These are phyloP conservation scores for Sebastes nivosus DNA, from an alignment of 2,797 vertebrate genomes.

Conservation along the genomic window DNA sequence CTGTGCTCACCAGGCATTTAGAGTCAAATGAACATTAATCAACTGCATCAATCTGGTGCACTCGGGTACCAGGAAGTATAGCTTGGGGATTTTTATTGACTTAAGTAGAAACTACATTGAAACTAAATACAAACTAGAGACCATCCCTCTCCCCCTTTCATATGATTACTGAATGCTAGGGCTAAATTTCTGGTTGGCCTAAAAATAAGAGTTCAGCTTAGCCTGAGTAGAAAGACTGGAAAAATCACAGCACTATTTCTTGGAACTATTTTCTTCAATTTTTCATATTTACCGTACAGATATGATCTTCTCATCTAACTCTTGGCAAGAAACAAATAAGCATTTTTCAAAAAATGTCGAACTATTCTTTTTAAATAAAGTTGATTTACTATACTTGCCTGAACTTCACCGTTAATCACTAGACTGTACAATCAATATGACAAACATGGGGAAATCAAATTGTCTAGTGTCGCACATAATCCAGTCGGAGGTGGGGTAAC, in stretches of 20 bases:
- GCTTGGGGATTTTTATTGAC: background rate
- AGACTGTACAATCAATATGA: background rate
- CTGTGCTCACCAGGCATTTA: constrained; percentile 7
- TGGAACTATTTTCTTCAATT: background rate
- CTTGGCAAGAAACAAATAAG: background rate
- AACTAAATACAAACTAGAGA: background rate
- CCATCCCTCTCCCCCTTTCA: background rate
- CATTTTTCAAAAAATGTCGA: background rate
- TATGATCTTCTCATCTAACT: background rate
- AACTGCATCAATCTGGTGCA: background rate
- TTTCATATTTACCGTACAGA: too few relatives aligned
- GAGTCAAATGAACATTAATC: constrained; percentile 12
- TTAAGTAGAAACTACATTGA: background rate
- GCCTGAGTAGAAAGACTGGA: background rate
- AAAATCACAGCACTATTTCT: background rate
- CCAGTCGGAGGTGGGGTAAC: background rate
- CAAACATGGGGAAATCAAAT: background rate
- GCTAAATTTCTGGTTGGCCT: background rate
- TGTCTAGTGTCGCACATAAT: background rate
- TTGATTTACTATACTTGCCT: background rate
- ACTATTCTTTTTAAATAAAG: background rate
- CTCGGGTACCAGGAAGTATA: background rate
- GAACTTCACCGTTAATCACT: background rate
- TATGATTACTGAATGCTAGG: background rate
- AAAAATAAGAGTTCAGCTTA: background rate